Evolutionary conservation across 2,888 invertebrate species (phyloP).

Genomic region (Amblyjoppa proteus): DNA sequence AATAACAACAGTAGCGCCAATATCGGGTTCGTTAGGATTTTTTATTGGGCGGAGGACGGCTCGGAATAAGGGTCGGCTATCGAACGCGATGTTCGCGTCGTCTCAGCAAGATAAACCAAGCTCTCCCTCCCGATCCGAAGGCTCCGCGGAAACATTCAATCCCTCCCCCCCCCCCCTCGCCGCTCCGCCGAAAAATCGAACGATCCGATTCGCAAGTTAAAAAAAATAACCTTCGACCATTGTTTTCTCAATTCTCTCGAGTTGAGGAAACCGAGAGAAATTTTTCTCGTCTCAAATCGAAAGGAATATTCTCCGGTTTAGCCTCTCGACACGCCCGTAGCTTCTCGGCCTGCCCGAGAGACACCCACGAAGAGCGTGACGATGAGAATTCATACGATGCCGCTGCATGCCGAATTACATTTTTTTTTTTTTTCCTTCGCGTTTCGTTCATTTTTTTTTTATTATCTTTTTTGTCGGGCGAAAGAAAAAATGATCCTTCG

Average conservation of each 20-base stretch:
- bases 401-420: constrained; percentile 1
- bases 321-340: constrained; percentile 60
- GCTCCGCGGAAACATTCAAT: background rate
- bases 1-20: background rate
- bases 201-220: background rate
- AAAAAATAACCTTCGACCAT: background rate
- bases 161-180: too few relatives aligned
- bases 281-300: background rate
- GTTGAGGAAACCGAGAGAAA: background rate
- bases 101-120: constrained; percentile 54
- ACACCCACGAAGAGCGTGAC: constrained; percentile 60
- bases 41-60: constrained; percentile 35
- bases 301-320: background rate
- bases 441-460: background rate
- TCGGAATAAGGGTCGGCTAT: constrained; percentile 42
- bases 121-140: constrained; percentile 32
- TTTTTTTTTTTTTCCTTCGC: background rate
- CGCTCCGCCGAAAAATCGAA: background rate
- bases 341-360: constrained; percentile 9
- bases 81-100: constrained; percentile 59
- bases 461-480: background rate
- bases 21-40: background rate
- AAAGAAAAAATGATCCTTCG: background rate
- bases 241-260: background rate
- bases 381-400: constrained; percentile 39